Base-by-base conservation (phyloP, 2,888 invertebrate genomes). In the Phania funesta region DNA sequence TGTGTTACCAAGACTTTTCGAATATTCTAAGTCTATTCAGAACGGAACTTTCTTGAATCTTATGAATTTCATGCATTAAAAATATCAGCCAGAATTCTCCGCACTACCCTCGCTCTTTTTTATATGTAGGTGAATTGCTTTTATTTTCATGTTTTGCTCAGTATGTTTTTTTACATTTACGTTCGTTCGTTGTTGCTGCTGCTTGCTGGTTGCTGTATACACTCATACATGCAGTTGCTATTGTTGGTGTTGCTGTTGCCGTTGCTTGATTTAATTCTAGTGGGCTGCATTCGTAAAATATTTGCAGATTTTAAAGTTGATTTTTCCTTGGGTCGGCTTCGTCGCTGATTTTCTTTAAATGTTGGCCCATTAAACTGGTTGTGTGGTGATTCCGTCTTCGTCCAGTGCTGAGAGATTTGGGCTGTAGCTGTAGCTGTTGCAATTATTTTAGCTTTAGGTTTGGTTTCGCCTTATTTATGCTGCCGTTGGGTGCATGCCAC, bases 221-320 rank as follows among this genome's bases (percentile, higher is more conserved):
- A 18, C 18, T n/a, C 11, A 9, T 35, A 16, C 18, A 29, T 13
- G 18, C n/a, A 9, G 20, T 18, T 38, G 22, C 18, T 11, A 13
- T 6, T 56, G 46, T 7, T 5, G 11, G 11, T 29, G 9, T 18
- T 13, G 48, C 32, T 58, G 46, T 41, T n/a, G n/a, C n/a, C 35
- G 46, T 71, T 62, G 67, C 35, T 38, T 48, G 62, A 46, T 82
- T 73, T 26, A 71, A 65, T 70, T 65, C 74, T 75, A 82, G 82
- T 82, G 82, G 82, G 82, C 78, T 62, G 82, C 82, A 82, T 82
- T 82, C 82, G 65, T 78, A 65, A 75, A 82, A 82, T 82, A 75
- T 50, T 82, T 78, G 74, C 56, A 82, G 78, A 70, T 82, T 78
- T 68, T 70, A 74, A 78, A 74, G 82, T 75, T 50, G 78, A 78